A percentile compares a stretch with the other conserved stretches of the same genome.
phyloP scores from a whole-genome alignment of 1,140 invertebrate species.

The Arion vulgaris region DNA sequence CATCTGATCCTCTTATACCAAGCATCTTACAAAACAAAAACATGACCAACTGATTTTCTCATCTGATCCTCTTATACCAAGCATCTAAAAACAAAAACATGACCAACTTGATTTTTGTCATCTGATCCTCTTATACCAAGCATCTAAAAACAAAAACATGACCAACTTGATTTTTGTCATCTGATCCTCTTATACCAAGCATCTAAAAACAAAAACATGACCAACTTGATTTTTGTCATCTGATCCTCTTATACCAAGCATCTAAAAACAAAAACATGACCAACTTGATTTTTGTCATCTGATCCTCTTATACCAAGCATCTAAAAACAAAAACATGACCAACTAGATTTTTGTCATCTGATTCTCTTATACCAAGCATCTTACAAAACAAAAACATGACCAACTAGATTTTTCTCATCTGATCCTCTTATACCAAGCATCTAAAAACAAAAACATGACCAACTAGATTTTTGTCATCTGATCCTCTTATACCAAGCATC shows the following conservation, averaged over 20 bases:
- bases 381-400: conserved; percentile 81
- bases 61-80: conserved; percentile 87
- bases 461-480: conserved; percentile 78
- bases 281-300: conserved; percentile 78
- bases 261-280: conserved; percentile 80
- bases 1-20: conserved; percentile 85
- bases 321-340: conserved; percentile 81
- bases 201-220: conserved; percentile 82
- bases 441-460: conserved; percentile 81
- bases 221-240: conserved; percentile 79
- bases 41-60: no score
- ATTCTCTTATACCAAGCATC: conserved; percentile 89
- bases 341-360: conserved; percentile 78
- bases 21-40: conserved; percentile 80
- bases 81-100: conserved; percentile 80
- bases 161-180: conserved; percentile 78
- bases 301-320: conserved; percentile 90
- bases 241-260: conserved; percentile 90
- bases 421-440: conserved; percentile 90
- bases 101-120: conserved; percentile 80
- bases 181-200: conserved; percentile 87
- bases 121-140: conserved; percentile 87
- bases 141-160: conserved; percentile 82
- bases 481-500: conserved; percentile 89
- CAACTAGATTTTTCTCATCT: conserved; percentile 78